Conservation (phyloP, 2,113 vertebrate species). For the Hypanus sabinus region DNA sequence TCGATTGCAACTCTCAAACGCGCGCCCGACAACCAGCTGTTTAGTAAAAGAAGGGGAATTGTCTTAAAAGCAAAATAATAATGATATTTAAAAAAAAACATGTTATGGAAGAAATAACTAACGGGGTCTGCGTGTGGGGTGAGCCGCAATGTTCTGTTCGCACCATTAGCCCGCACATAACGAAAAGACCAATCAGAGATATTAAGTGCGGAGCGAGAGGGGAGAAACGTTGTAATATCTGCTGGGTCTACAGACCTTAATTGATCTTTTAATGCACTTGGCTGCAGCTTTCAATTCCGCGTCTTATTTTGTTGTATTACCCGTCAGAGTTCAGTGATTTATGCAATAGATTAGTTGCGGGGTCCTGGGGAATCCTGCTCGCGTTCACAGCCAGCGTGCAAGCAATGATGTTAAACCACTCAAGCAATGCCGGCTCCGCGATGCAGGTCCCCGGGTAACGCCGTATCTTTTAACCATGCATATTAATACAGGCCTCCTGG, state of each 20-base stretch:
- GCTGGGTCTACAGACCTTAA: conserved; percentile 28
- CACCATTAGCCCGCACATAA: conserved; percentile 30
- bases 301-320: conserved; percentile 38
- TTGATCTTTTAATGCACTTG: conserved; percentile 36
- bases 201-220: conserved; percentile 18
- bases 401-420: conserved; percentile 72
- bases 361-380: conserved; percentile 46
- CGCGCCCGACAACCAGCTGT: background rate
- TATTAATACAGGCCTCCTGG: conserved; percentile 58
- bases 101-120: background rate
- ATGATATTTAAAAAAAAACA: conserved; percentile 5
- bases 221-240: conserved; percentile 1
- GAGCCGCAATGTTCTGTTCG: background rate
- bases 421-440: conserved; percentile 54
- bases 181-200: conserved; percentile 26
- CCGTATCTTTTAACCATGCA: conserved; percentile 52
- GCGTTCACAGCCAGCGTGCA: conserved; percentile 61
- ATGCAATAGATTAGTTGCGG: conserved; percentile 36
- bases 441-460: conserved; percentile 65
- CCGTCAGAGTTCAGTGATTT: conserved; percentile 40
- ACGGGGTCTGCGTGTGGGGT: conserved; percentile 18
- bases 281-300: conserved; percentile 35
- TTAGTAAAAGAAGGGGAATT: background rate
- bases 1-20: background rate
- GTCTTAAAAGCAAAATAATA: conserved; percentile 6